Base-by-base conservation (phyloP, 2,113 vertebrate species). In the Epinephelus cyanopodus region DNA sequence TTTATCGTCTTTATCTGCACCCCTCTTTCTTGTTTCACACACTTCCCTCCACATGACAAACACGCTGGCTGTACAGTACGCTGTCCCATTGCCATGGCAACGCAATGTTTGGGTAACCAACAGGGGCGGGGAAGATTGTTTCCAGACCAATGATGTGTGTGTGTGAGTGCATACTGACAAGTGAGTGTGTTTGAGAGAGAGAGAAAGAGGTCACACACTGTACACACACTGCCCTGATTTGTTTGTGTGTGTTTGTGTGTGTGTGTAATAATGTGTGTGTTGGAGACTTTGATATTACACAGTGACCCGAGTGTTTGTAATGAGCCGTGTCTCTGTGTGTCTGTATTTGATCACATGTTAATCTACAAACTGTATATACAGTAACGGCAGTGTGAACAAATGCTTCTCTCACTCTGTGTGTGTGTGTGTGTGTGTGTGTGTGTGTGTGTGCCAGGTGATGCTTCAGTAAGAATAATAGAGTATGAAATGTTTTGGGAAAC, bases 91-190 rank as follows among this genome's bases (percentile, higher is more conserved):
- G 75, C 87, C 79, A 79, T 70, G 82, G 89, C 61, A 86, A 93
- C 65, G 6, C 73, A 66, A 61, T 93, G 88, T 93, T 94, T 94
- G 90, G 69, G 79, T 84, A 81, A 86, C 84, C 77, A 87, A 92
- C 89, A 91, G 21, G 78, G 83, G 87, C 77, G 88, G 87, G 77
- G 89, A 77, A 89, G 92, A 95, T 89, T 88, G 88, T 92, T 93
- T 93, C 91, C 93, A 93, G 90, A 92, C 81, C 74, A 27, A 48
- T 65, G 62, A 13, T 72, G 52, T 61, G 54, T 70, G 71, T 39
- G 52, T 50, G 60, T 77, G 81, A 33, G 18, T 52, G 45, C 52
- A 25, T 54, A 65, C 0, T 56, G 71, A 78, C 65, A 39, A 48
- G 68, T 15, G 78, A 83, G 76, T 54, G 53, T 61, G 67, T 77